A percentile compares a stretch with the other conserved stretches of the same genome.
These are phyloP conservation scores for Anolis apletophallus DNA, from an alignment of 2,797 vertebrate species.

Conservation along the genomic window DNA sequence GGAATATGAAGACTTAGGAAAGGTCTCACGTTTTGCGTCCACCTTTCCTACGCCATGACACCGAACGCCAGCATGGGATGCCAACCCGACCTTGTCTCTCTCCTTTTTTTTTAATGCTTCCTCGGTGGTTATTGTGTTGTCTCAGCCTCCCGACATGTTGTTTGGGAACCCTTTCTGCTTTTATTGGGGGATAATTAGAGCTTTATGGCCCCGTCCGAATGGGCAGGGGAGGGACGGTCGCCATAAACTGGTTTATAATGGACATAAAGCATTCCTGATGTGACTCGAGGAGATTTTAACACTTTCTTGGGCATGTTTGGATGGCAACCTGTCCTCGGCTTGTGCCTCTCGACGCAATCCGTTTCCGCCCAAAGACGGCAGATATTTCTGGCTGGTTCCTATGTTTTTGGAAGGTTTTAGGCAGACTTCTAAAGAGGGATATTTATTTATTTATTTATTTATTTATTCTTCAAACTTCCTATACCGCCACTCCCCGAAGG, in stretches of 20 bases:
- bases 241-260: conserved; percentile 86
- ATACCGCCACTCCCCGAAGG: too few relatives aligned
- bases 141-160: conserved; percentile 70
- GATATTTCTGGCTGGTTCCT: fast-evolving
- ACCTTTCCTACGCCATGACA: neutral
- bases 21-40: too few relatives aligned
- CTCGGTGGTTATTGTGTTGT: conserved; percentile 62
- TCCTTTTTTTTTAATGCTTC: conserved; percentile 63
- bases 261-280: conserved; percentile 80
- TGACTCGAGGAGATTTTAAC: conserved; percentile 76
- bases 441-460: too few relatives aligned
- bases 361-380: neutral
- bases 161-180: conserved; percentile 75
- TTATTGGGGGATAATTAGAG: conserved; percentile 84
- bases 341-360: fast-evolving
- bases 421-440: too few relatives aligned
- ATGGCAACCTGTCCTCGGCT: conserved; percentile 67
- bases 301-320: conserved; percentile 76
- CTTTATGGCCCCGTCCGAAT: conserved; percentile 79
- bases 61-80: neutral
- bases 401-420: neutral
- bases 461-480: too few relatives aligned
- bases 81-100: conserved; percentile 44
- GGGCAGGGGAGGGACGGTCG: conserved; percentile 75
- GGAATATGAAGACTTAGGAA: too few relatives aligned